Base-by-base conservation (phyloP, 2,113 vertebrate genomes). In the Origma solitaria region DNA sequence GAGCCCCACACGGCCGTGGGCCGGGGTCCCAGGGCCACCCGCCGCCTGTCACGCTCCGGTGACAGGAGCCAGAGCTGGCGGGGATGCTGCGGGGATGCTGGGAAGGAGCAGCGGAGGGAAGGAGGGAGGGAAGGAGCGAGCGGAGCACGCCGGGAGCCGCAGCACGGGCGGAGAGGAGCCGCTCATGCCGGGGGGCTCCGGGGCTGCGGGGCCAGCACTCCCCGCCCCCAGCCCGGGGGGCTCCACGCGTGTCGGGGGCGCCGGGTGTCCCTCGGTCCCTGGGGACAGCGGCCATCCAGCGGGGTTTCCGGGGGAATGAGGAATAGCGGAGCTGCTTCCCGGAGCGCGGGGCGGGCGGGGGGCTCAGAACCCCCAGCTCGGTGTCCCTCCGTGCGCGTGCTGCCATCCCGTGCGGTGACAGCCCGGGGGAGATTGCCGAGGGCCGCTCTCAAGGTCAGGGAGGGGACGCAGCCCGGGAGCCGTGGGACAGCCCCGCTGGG, bases 71-170 rank as follows among this genome's bases (percentile, higher is more conserved):
- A 1, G 30, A 42, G 7, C 92, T 30, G 82, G 88, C 78, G n/a
- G 12, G 79, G 82, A n/a, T 33, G 69, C 87, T 70, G 92, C 65
- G 23, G 73, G 85, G 91, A 65, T 82, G 85, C 91, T 4, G 92
- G 95, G 95, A 90, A 92, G 92, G 42, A 91, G 73, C 90, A 24
- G 82, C 82, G 56, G 77, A 77, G 40, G 47, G 45, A 91, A 38
- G 81, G 30, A 77, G 49, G 86, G 73, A 88, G 49, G 47, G 79
- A 37, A 45, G 3, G 30, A 23, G 5, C 37, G 69, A 90, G 94
- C 17, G 7, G 69, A 82, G 95, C 73, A 89, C 82, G 69, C 90
- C 15, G 88, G 94, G 92, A 95, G 73, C 69, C 22, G 37, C 78
- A 50, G 72, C 13, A 10, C 54, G 23, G 44, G 35, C 12, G 1